Evolutionary conservation across 2,797 vertebrate species (phyloP), one percentile per base, ranked within the genome.

Genomic region (Spondyliosoma cantharus): DNA sequence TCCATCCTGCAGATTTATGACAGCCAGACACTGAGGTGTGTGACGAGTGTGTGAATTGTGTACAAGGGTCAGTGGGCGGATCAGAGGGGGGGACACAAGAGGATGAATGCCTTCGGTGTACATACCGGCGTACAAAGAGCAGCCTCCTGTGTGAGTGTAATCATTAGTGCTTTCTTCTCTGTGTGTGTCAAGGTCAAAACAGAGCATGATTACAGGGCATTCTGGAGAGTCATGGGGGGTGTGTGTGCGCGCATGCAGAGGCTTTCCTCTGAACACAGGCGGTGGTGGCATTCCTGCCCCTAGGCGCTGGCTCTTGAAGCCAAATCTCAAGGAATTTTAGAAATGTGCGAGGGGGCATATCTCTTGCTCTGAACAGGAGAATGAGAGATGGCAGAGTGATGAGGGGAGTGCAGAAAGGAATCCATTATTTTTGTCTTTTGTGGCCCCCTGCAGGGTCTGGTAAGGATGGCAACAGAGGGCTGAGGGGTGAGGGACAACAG

Each of bases 161-260:
- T 90, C 90, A 93, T 93, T 90, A 91, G 83, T 69, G 90, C 92
- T 93, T 93, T 94, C 90, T 93, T 92, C 93, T 91, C 80, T 57
- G 82, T 92, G 91, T 94, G 93, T 92, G 93, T 92, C 90, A 94
- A 94, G 92, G 94, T 95, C 93, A 94, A 93, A 94, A 92, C 84
- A 87, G 87, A 86, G 91, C 87, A 87, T 94, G 94, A 94, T 95
- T 95, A 95, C 88, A 92, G 91, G 88, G 91, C 87, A 91, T 87
- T 89, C 80, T 81, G 83, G 68, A 58, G 76, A 88, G 87, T 83
- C 83, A 86, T 49, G 76, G 83, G 87, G 87, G 78, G 90, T 75
- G 86, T 90, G 86, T 79, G 74, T 67, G 71, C 64, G 75, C 17
- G 43, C 66, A 61, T 74, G 61, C 77, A 79, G 58, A 86, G 87